Conservation (phyloP, 2,113 vertebrate genomes). For the Prinia subflava region DNA sequence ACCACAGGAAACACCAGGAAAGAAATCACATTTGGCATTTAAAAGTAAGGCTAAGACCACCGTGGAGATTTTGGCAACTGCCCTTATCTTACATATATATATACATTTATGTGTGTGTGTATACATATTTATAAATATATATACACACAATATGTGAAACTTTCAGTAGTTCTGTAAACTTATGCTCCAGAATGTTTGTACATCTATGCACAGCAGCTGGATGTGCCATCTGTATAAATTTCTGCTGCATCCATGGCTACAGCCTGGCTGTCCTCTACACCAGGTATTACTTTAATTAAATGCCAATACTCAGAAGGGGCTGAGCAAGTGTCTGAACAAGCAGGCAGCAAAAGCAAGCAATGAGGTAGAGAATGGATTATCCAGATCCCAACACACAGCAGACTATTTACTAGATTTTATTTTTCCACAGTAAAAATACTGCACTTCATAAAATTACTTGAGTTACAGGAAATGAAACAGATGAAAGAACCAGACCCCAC, state of each 20-base stretch:
- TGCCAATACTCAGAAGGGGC: not conserved
- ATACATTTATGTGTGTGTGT: rapidly evolving
- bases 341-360: not conserved
- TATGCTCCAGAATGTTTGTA: not conserved
- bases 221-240: not conserved
- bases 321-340: not conserved
- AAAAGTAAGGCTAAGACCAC: not conserved
- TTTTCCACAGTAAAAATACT: not conserved
- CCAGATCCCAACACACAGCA: not conserved
- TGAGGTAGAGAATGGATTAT: not conserved
- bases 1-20: not conserved
- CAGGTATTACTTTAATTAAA: not conserved
- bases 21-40: not conserved
- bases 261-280: not conserved
- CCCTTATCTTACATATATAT: not conserved
- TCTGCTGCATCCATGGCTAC: not conserved
- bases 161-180: not conserved
- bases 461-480: not conserved
- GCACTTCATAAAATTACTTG: not conserved
- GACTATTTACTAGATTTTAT: not conserved
- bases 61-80: not conserved
- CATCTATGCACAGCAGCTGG: not conserved
- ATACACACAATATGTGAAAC: rapidly evolving
- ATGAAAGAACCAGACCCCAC: not conserved
- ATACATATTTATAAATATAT: not conserved